Percentiles rank a stretch among this genome's conserved stretches.
Conservation (phyloP, 2,113 vertebrate species). For the Sinocyclocheilus grahami region DNA sequence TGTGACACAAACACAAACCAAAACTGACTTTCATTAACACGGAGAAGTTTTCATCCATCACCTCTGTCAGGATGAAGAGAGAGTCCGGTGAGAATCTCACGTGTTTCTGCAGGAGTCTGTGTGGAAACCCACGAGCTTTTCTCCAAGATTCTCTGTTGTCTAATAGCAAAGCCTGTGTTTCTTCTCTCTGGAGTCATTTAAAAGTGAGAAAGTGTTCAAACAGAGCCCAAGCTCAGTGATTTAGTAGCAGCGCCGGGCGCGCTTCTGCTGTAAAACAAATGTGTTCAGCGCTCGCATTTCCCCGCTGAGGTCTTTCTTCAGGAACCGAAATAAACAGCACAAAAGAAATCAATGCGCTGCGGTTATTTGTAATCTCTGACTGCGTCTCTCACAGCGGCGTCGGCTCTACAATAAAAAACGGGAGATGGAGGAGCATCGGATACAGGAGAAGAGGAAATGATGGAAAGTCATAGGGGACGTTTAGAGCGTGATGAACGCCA, state of each 20-base stretch:
- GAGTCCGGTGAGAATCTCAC: neutral
- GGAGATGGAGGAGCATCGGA: neutral
- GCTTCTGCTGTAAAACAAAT: slow-evolving; percentile 22
- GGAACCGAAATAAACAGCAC: slow-evolving; percentile 16
- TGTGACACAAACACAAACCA: neutral
- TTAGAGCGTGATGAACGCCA: neutral
- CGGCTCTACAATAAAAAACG: neutral
- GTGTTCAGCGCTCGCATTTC: slow-evolving; percentile 1
- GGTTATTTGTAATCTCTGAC: slow-evolving; percentile 54
- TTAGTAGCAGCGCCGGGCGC: neutral
- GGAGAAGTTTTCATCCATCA: neutral
- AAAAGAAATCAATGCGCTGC: slow-evolving; percentile 51
- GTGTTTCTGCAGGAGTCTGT: neutral
- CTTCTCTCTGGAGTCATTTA: slow-evolving; percentile 19
- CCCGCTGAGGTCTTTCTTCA: neutral
- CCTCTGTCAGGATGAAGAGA: neutral
- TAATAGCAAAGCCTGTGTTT: slow-evolving; percentile 11
- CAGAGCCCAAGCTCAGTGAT: neutral
- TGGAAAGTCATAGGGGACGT: neutral
- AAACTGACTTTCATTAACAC: neutral
- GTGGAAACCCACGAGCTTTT: neutral
- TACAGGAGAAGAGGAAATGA: neutral
- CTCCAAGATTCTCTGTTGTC: neutral
- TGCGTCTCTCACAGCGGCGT: neutral
- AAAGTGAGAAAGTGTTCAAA: slow-evolving; percentile 15